A percentile compares a stretch with the other conserved stretches of the same genome.
Evolutionary conservation across 2,797 vertebrate species (phyloP).

Genomic region (Triplophysa bombifrons): DNA sequence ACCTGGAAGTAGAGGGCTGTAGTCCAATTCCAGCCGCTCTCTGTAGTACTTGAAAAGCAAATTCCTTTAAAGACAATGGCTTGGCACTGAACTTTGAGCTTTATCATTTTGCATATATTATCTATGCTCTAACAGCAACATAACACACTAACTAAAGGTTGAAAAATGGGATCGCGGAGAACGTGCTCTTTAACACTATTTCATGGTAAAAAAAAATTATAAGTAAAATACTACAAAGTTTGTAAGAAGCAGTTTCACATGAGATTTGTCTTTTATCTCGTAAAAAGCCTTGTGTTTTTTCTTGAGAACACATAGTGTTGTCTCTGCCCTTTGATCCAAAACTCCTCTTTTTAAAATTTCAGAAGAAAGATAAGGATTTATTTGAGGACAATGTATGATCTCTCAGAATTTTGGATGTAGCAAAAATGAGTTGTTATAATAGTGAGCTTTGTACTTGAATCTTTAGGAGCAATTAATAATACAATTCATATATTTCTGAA

Average conservation of each 20-base stretch:
- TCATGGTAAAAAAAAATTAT: neutral
- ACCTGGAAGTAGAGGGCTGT: no score
- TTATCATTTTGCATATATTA: no score
- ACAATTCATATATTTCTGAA: neutral
- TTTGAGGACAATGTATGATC: neutral
- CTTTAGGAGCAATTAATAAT: neutral
- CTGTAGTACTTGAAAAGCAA: no score
- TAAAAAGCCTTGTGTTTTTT: neutral
- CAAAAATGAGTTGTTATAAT: neutral
- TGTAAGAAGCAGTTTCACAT: neutral
- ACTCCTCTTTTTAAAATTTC: neutral
- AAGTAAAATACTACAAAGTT: neutral
- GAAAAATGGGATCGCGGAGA: no score
- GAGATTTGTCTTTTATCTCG: constrained; percentile 13
- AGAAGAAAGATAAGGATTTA: neutral
- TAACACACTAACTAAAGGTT: no score
- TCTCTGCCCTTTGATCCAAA: no score
- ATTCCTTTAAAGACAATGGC: no score
- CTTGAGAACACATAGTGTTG: neutral
- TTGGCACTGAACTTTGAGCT: no score
- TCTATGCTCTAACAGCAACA: no score
- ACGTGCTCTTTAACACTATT: neutral
- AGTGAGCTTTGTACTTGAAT: neutral
- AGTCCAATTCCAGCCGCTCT: no score
- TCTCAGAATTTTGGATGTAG: neutral